Conservation (phyloP, 2,113 vertebrate genomes). For the Gambusia affinis region DNA sequence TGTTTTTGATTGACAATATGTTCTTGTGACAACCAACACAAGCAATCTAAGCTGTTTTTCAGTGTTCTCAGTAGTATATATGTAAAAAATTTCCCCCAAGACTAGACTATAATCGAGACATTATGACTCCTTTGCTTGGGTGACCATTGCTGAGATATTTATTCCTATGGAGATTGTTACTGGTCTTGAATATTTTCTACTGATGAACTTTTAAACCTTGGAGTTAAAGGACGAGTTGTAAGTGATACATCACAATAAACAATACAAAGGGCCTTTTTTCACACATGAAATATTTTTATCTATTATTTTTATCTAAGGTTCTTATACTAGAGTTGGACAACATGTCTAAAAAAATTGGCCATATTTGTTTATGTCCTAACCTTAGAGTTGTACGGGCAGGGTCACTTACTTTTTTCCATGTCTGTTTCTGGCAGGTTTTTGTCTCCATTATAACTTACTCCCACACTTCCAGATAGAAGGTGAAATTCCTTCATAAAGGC, state of each 20-base stretch:
- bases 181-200: neutral
- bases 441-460: slow-evolving; percentile 41
- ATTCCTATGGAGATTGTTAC: neutral
- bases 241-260: too few relatives aligned
- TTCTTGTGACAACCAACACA: too few relatives aligned
- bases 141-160: too few relatives aligned
- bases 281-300: too few relatives aligned
- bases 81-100: too few relatives aligned
- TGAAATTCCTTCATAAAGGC: slow-evolving; percentile 70
- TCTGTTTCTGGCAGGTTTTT: slow-evolving; percentile 7
- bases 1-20: too few relatives aligned
- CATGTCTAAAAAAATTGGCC: neutral
- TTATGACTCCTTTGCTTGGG: too few relatives aligned
- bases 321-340: neutral
- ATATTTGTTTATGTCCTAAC: neutral
- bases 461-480: slow-evolving; percentile 64
- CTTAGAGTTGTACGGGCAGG: neutral
- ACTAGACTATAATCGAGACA: too few relatives aligned
- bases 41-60: too few relatives aligned
- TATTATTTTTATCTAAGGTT: neutral
- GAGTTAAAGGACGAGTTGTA: neutral
- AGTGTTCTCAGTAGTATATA: too few relatives aligned
- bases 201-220: neutral
- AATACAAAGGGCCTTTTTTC: too few relatives aligned
- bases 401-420: neutral